phyloP scores from a whole-genome alignment of 2,113 vertebrate genomes.

The Pangasianodon gigas region DNA sequence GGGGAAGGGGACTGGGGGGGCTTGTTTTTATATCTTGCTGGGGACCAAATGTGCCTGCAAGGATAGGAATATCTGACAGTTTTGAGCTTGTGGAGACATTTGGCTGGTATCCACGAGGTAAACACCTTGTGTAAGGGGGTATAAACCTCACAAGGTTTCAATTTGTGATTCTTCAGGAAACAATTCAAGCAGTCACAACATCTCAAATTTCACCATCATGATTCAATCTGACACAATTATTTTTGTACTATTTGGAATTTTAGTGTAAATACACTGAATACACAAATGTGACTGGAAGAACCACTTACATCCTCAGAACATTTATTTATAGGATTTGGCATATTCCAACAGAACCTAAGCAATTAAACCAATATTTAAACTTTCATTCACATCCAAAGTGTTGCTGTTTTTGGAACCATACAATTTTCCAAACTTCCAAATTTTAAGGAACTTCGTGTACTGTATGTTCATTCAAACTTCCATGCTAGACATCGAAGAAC shows the following conservation, averaged over 20 bases:
- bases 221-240: background rate
- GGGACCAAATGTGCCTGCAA: background rate
- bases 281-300: background rate
- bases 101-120: background rate
- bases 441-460: background rate
- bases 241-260: background rate
- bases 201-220: background rate
- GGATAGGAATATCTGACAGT: slow-evolving; percentile 6
- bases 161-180: background rate
- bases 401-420: background rate
- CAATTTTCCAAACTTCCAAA: background rate
- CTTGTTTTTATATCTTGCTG: background rate
- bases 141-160: background rate
- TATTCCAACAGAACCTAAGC: background rate
- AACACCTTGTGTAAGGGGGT: background rate
- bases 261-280: background rate
- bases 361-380: background rate
- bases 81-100: background rate
- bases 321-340: background rate
- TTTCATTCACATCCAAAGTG: background rate
- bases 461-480: background rate
- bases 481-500: background rate
- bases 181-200: background rate
- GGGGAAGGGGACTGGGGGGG: too few species aligned
- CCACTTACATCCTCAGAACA: background rate